Percentiles rank a stretch among this genome's conserved stretches.
Evolutionary conservation across 1,140 invertebrate species (phyloP).

Genomic region (Thrips palmi): DNA sequence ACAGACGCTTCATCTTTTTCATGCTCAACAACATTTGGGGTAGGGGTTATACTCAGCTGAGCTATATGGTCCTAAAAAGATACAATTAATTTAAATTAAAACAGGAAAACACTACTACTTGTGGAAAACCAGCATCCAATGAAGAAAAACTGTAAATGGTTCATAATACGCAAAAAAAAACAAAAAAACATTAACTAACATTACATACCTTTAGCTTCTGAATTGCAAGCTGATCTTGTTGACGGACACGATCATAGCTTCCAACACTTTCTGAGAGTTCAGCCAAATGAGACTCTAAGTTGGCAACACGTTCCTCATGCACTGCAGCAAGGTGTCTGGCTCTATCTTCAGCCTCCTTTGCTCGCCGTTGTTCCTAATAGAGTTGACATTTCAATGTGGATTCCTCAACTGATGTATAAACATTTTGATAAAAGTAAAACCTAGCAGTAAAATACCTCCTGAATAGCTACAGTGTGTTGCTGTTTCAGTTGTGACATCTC

Average conservation of each 20-base stretch:
- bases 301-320: conserved; percentile 56
- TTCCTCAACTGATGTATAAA: background rate
- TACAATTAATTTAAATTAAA: conserved; percentile 7
- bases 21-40: conserved; percentile 5
- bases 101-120: background rate
- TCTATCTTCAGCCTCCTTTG: conserved; percentile 43
- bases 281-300: conserved; percentile 55
- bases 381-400: conserved; percentile 8
- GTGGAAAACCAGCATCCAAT: background rate
- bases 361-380: conserved; percentile 41
- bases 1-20: conserved; percentile 16
- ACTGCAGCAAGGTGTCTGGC: conserved; percentile 40
- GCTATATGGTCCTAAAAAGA: conserved; percentile 17
- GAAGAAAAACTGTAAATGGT: background rate
- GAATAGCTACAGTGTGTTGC: conserved; percentile 42
- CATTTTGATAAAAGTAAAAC: conserved; percentile 8
- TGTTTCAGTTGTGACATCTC: conserved; percentile 53
- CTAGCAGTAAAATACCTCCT: conserved; percentile 29
- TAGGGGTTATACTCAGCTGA: conserved; percentile 24
- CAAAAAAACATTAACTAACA: background rate
- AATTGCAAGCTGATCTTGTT: conserved; percentile 56
- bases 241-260: conserved; percentile 50
- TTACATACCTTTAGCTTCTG: conserved; percentile 36
- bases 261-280: conserved; percentile 64
- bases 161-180: conserved; percentile 2